A percentile compares a stretch with the other conserved stretches of the same genome.
Evolutionary conservation across 1,140 invertebrate genomes (phyloP).

Genomic region (Mya arenaria): DNA sequence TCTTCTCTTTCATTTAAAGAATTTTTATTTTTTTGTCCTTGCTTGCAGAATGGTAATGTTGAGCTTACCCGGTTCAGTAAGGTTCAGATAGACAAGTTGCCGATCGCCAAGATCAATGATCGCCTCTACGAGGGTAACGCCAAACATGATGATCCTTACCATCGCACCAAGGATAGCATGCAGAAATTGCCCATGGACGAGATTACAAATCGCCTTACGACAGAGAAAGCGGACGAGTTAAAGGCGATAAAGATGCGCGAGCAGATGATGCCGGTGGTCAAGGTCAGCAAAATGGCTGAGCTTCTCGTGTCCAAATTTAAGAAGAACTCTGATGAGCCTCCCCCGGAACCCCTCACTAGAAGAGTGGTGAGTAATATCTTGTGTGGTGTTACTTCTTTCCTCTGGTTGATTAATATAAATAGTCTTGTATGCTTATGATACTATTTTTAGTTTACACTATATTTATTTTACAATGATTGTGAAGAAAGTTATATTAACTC

Average conservation of each 20-base stretch:
- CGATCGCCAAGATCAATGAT: slow-evolving; percentile 67
- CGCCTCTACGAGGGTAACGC: slow-evolving; percentile 46
- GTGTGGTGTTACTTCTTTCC: neutral
- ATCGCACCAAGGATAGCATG: slow-evolving; percentile 14
- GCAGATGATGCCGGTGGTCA: slow-evolving; percentile 85
- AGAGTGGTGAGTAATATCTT: slow-evolving; percentile 46
- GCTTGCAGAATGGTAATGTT: slow-evolving; percentile 59
- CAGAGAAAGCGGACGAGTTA: slow-evolving; percentile 17
- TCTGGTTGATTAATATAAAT: no score
- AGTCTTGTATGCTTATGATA: no score
- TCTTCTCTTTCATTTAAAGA: neutral
- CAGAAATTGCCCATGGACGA: slow-evolving; percentile 68
- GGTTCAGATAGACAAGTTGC: slow-evolving; percentile 64
- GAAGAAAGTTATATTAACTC: no score
- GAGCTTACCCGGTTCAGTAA: slow-evolving; percentile 66
- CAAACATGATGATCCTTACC: neutral
- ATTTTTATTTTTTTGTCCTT: neutral
- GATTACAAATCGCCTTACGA: slow-evolving; percentile 65
- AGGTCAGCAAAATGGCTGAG: slow-evolving; percentile 92
- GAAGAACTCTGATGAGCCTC: slow-evolving; percentile 57
- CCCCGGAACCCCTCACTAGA: slow-evolving; percentile 49
- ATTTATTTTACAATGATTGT: no score
- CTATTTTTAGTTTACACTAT: no score
- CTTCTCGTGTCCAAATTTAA: slow-evolving; percentile 81
- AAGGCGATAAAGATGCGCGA: slow-evolving; percentile 46